Base-by-base conservation (phyloP, 2,113 vertebrate species). In the Pedetes capensis region DNA sequence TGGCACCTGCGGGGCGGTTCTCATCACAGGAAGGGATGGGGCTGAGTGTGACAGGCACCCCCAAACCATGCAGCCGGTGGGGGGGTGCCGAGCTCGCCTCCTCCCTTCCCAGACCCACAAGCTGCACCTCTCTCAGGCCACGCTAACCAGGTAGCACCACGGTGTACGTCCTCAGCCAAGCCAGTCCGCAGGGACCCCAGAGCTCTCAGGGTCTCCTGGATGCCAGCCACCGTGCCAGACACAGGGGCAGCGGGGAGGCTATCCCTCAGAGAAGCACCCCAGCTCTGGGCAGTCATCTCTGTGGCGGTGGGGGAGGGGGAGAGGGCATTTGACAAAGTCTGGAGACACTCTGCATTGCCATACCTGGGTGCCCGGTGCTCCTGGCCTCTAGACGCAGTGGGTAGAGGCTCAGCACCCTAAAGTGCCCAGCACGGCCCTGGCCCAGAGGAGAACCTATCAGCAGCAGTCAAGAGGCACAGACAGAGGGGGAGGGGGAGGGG, bases 351-450 rank as follows among this genome's bases (percentile, higher is more conserved):
- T 20, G 37, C 47, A 22, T 37, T 51, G 49, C 39, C 11, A n/a
- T 3, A 3, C 27, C 37, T 23, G n/a, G 37, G 63, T 2, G 44
- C 42, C 12, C 20, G n/a, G 22, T 63, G 25, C 8, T 8, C 4
- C n/a, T 1, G 22, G 22, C 2, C 39, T 42, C 69, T 7, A 53
- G 8, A 6, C 2, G 0, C 0, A 1, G 34, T 0, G 6, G 85
- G n/a, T 3, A 22, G 59, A 18, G 59, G 44, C 11, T 76, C 22
- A 11, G n/a, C 0, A 2, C 2, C 66, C 87, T 18, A 14, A 23
- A 5, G 9, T 4, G 25, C 16, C 44, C n/a, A 29, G 34, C 44
- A 39, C 11, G 0, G 0, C 20, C 39, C 29, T 13, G 8, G 34
- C 37, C 6, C 57, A 85, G 47, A 64, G 42, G 23, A 23, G 16